phyloP scores from a whole-genome alignment of 2,888 invertebrate genomes.

The Andricus quercusramuli region DNA sequence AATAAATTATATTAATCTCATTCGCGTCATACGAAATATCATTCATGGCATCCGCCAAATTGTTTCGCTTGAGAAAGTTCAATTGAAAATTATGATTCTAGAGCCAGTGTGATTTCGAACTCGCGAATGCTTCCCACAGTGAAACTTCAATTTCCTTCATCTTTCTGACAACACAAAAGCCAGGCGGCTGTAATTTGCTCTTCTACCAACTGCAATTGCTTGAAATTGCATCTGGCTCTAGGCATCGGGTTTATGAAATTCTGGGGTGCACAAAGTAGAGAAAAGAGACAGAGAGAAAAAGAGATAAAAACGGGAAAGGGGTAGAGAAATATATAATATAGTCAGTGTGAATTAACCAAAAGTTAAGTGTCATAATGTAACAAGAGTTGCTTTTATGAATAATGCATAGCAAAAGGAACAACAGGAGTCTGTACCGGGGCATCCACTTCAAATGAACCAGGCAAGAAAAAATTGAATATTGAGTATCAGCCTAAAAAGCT shows the following conservation, averaged over 20 bases:
- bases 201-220: conserved; percentile 46
- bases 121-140: conserved; percentile 35
- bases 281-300: conserved; percentile 18
- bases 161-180: conserved; percentile 39
- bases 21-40: not conserved
- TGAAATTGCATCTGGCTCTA: conserved; percentile 41
- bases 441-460: conserved; percentile 77
- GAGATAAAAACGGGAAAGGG: not conserved
- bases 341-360: conserved; percentile 47
- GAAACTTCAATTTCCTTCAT: conserved; percentile 37
- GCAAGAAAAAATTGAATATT: conserved; percentile 77
- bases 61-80: conserved; percentile 26
- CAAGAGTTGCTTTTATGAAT: conserved; percentile 75
- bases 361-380: conserved; percentile 53
- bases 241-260: conserved; percentile 25
- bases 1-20: not conserved
- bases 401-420: conserved; percentile 76
- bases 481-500: conserved; percentile 72
- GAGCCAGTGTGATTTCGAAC: conserved; percentile 20
- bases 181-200: conserved; percentile 48
- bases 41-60: not conserved
- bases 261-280: conserved; percentile 12
- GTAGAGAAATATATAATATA: conserved; percentile 41
- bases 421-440: conserved; percentile 72
- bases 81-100: conserved; percentile 26